A percentile compares a stretch with the other conserved stretches of the same genome.
Conservation (phyloP, 2,113 vertebrate species). For the Bubo scandiacus region DNA sequence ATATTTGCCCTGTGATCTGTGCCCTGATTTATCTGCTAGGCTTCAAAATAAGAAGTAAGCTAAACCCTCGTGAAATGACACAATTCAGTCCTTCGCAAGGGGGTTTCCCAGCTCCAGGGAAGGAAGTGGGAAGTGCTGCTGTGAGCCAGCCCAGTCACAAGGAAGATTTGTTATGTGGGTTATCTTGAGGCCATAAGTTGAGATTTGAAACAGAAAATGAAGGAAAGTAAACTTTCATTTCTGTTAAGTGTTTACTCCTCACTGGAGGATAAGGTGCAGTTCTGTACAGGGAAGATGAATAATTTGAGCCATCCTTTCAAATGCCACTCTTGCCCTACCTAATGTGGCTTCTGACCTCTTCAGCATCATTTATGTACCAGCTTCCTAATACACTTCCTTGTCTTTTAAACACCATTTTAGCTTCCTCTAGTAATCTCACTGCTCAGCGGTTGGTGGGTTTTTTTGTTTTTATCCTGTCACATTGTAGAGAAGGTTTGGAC, state of each 20-base stretch:
- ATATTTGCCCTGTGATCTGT: neutral
- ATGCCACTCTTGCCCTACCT: neutral
- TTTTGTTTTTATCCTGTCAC: neutral
- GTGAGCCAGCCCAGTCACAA: neutral
- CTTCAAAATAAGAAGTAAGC: neutral
- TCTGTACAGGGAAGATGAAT: neutral
- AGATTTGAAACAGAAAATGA: neutral
- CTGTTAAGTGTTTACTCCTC: neutral
- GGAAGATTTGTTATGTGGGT: neutral
- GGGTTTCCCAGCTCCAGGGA: neutral
- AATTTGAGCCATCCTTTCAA: neutral
- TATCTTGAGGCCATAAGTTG: neutral
- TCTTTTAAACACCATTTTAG: neutral
- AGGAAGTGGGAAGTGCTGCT: neutral
- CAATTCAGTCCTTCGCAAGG: neutral
- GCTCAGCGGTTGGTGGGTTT: accelerated
- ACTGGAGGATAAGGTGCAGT: neutral
- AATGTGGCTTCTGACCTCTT: neutral
- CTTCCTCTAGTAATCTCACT: neutral
- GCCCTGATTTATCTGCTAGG: neutral
- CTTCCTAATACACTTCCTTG: neutral
- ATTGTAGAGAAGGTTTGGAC: neutral
- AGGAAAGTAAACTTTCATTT: neutral
- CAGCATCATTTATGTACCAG: neutral
- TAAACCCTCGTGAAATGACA: neutral